Evolutionary conservation across 2,888 invertebrate species (phyloP).

Genomic region (Pammene fasciana): DNA sequence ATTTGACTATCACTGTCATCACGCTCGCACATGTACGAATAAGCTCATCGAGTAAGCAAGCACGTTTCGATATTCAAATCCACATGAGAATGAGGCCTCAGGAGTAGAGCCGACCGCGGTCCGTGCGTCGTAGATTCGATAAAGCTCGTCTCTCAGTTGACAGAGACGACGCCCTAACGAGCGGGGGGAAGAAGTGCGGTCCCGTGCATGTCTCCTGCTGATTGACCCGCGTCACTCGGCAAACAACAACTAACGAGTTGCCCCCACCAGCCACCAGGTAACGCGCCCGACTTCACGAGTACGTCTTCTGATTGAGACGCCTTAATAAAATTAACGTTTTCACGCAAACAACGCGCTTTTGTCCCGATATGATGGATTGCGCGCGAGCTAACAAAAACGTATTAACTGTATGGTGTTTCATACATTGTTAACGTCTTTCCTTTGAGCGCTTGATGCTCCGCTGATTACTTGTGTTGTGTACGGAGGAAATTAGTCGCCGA

Average conservation of each 20-base stretch:
- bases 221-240: slow-evolving; percentile 84
- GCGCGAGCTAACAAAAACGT: slow-evolving; percentile 56
- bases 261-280: slow-evolving; percentile 76
- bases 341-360: slow-evolving; percentile 78
- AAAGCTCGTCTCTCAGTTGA: slow-evolving; percentile 82
- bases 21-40: background rate
- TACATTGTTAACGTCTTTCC: slow-evolving; percentile 14
- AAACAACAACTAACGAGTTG: slow-evolving; percentile 84
- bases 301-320: slow-evolving; percentile 79
- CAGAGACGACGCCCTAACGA: slow-evolving; percentile 81
- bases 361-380: slow-evolving; percentile 81
- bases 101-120: slow-evolving; percentile 77
- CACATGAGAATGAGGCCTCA: background rate
- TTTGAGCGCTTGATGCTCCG: slow-evolving; percentile 68
- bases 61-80: slow-evolving; percentile 11
- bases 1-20: background rate
- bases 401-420: background rate
- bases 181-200: slow-evolving; percentile 80
- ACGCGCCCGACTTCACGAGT: slow-evolving; percentile 67
- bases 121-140: slow-evolving; percentile 84
- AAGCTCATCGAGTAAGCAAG: background rate
- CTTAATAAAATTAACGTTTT: slow-evolving; percentile 81
- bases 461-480: slow-evolving; percentile 76
- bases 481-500: slow-evolving; percentile 68
- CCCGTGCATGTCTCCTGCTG: slow-evolving; percentile 83